Conservation (phyloP, 2,888 invertebrate species). For the Sturmia bella region DNA sequence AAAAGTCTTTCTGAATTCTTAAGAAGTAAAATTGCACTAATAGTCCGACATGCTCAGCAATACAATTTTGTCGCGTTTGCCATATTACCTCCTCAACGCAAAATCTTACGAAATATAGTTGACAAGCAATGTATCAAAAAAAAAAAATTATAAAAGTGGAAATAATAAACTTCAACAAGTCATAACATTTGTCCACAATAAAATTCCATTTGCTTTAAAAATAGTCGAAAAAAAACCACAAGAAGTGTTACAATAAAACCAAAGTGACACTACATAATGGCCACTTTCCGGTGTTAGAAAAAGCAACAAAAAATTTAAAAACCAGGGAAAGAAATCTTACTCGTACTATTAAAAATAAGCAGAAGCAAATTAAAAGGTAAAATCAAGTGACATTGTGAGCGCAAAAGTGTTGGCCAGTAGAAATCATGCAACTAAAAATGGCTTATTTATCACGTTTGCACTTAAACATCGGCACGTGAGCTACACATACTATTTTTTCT, state of each 20-base stretch:
- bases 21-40: no score
- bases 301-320: constrained; percentile 36
- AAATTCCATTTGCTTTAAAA: constrained; percentile 44
- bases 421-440: constrained; percentile 63
- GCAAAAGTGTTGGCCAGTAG: not conserved
- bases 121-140: not conserved
- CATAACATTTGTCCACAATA: constrained; percentile 65
- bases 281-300: constrained; percentile 70
- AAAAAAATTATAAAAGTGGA: not conserved
- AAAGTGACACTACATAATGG: constrained; percentile 71
- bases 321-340: constrained; percentile 23
- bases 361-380: constrained; percentile 46
- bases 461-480: constrained; percentile 81
- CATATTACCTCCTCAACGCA: no score
- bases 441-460: constrained; percentile 79
- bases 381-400: constrained; percentile 23
- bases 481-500: not conserved
- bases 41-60: no score
- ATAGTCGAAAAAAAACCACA: constrained; percentile 4
- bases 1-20: no score
- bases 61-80: no score
- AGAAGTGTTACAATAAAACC: constrained; percentile 63
- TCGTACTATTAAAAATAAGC: constrained; percentile 4
- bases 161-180: constrained; percentile 54
- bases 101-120: no score